Evolutionary conservation across 2,113 vertebrate species (phyloP).

Genomic region (Aegotheles bennettii): DNA sequence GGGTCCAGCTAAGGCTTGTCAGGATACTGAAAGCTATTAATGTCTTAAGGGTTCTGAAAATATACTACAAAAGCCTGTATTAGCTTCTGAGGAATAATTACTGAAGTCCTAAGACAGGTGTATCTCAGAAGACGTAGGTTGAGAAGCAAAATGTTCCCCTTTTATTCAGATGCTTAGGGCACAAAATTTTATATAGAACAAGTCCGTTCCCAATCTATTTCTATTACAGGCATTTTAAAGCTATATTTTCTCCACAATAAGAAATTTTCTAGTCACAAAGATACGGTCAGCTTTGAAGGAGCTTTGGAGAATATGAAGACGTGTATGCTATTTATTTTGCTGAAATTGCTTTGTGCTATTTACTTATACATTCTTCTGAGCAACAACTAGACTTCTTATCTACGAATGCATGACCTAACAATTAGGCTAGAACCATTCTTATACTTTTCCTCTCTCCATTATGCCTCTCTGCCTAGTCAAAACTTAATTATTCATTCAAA

Average conservation of each 20-base stretch:
- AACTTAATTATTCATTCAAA: constrained; percentile 36
- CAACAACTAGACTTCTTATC: background rate
- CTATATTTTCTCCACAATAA: background rate
- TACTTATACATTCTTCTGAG: background rate
- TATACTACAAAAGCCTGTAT: background rate
- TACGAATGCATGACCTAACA: background rate
- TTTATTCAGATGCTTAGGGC: background rate
- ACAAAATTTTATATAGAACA: background rate
- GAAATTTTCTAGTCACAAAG: background rate
- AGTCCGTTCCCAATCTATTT: background rate
- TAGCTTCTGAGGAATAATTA: background rate
- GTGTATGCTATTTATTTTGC: background rate
- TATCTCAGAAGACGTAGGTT: background rate
- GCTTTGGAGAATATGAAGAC: background rate
- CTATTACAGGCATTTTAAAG: background rate
- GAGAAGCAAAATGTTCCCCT: background rate
- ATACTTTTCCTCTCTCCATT: background rate
- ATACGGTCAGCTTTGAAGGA: background rate
- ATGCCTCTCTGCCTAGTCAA: background rate
- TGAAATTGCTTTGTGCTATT: background rate
- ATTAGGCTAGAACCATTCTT: background rate
- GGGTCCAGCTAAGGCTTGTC: background rate
- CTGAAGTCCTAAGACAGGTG: background rate
- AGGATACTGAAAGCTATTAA: background rate
- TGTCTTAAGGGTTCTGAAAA: background rate